Evolutionary conservation across 2,113 vertebrate genomes (phyloP).

Genomic region (Sinocyclocheilus grahami): DNA sequence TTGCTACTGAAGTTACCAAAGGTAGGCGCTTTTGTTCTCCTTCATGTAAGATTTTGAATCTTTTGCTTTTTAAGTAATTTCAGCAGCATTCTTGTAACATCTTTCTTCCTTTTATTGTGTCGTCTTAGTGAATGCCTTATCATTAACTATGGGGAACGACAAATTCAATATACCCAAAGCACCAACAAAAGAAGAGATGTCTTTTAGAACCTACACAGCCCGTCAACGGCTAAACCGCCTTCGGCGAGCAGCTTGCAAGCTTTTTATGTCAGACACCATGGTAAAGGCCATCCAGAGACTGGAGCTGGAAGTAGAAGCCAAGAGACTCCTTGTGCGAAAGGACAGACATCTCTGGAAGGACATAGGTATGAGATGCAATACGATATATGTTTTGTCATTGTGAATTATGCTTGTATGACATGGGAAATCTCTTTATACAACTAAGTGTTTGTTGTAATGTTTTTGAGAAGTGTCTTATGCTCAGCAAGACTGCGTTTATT

Average conservation of each 20-base stretch:
- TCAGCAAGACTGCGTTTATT: background rate
- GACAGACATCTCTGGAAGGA: constrained; percentile 97
- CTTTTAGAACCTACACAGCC: constrained; percentile 87
- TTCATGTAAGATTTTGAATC: background rate
- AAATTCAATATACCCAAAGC: constrained; percentile 83
- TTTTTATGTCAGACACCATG: constrained; percentile 85
- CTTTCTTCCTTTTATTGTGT: background rate
- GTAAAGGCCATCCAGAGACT: constrained; percentile 87
- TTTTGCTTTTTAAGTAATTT: background rate
- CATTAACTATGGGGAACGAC: constrained; percentile 80
- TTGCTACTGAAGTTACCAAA: constrained; percentile 83
- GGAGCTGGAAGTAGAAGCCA: constrained; percentile 86
- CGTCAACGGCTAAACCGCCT: constrained; percentile 84
- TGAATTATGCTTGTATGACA: too few species aligned
- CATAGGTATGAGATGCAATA: constrained; percentile 77
- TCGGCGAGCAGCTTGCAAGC: constrained; percentile 82
- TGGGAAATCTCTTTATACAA: background rate
- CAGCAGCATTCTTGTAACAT: background rate
- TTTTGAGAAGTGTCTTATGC: background rate
- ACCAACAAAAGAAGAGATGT: constrained; percentile 93
- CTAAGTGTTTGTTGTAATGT: background rate
- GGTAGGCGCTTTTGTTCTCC: constrained; percentile 68
- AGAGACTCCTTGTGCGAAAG: constrained; percentile 84
- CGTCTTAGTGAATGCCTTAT: constrained; percentile 81
- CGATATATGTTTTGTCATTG: too few species aligned